These are phyloP conservation scores for Pelagia noctiluca DNA, from an alignment of 30 jellyfish, hydroid and myxozoan species.

Conservation along the genomic window DNA sequence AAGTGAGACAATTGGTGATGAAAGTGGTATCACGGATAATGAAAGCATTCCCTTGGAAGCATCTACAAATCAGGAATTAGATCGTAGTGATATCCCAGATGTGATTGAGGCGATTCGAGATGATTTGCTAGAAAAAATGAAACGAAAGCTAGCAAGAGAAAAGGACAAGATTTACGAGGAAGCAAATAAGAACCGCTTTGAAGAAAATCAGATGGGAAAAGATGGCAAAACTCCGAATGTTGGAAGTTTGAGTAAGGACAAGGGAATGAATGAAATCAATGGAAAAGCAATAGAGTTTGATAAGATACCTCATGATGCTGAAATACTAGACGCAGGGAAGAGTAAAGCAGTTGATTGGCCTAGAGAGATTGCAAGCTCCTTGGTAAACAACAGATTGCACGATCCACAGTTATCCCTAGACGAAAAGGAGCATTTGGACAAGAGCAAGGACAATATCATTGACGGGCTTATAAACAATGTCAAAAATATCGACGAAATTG, in stretches of 20 bases:
- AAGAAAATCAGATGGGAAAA: background rate
- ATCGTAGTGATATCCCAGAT: conserved; percentile 42
- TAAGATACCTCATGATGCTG: too few relatives aligned
- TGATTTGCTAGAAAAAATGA: conserved; percentile 41
- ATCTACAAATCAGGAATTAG: background rate
- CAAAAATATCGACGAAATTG: conserved; percentile 4
- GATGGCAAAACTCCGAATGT: background rate
- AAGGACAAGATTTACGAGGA: conserved; percentile 19
- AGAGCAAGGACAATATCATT: conserved; percentile 12
- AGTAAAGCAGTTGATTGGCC: conserved; percentile 7
- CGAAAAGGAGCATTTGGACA: background rate
- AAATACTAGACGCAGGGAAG: background rate
- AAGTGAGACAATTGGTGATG: background rate
- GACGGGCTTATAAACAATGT: conserved; percentile 8
- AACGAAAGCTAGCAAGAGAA: conserved; percentile 32
- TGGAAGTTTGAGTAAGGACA: background rate
- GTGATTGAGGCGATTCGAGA: conserved; percentile 62
- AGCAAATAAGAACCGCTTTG: background rate
- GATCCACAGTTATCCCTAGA: background rate
- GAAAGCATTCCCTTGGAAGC: too few relatives aligned
- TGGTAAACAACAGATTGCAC: background rate
- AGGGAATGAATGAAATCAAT: background rate
- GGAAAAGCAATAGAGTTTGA: background rate
- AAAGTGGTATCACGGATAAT: too few relatives aligned
- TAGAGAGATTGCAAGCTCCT: conserved; percentile 36